Conservation (phyloP, 2,888 invertebrate genomes). For the Sinelater perroti region DNA sequence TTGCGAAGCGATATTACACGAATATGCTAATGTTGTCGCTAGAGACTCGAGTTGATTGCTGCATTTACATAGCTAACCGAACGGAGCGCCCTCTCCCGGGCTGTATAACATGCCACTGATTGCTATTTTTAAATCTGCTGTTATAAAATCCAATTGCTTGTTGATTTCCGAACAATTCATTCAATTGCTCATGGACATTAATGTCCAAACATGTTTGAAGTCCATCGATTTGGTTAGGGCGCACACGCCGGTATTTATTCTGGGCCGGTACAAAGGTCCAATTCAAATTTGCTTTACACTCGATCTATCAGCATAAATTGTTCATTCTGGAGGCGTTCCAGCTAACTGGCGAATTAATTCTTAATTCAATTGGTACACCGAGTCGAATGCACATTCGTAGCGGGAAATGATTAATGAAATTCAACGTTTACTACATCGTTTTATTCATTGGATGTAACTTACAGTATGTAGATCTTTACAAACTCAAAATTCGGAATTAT, state of each 20-base stretch:
- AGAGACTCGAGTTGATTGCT: slow-evolving; percentile 51
- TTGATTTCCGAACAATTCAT: slow-evolving; percentile 38
- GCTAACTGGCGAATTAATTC: background rate
- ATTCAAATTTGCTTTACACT: slow-evolving; percentile 4
- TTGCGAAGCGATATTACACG: slow-evolving; percentile 50
- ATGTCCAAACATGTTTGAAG: slow-evolving; percentile 11
- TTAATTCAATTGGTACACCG: background rate
- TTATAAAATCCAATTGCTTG: slow-evolving; percentile 46
- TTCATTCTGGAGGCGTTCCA: background rate
- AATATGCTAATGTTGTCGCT: slow-evolving; percentile 52
- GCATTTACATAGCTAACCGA: slow-evolving; percentile 53
- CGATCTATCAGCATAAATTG: background rate
- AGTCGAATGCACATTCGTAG: too few relatives aligned
- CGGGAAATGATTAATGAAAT: too few relatives aligned
- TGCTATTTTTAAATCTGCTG: slow-evolving; percentile 46
- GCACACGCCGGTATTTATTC: slow-evolving; percentile 2
- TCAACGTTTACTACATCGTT: too few relatives aligned
- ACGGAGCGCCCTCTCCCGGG: slow-evolving; percentile 43
- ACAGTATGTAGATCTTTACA: too few relatives aligned
- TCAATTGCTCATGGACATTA: slow-evolving; percentile 18
- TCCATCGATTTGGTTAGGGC: slow-evolving; percentile 13
- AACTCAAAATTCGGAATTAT: too few relatives aligned
- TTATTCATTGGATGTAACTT: too few relatives aligned
- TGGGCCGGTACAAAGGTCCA: too few relatives aligned
- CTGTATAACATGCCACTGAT: slow-evolving; percentile 41